Evolutionary conservation across 2,888 invertebrate genomes (phyloP), one percentile per base, ranked within the genome.

Genomic region (Nephrotoma appendiculata): DNA sequence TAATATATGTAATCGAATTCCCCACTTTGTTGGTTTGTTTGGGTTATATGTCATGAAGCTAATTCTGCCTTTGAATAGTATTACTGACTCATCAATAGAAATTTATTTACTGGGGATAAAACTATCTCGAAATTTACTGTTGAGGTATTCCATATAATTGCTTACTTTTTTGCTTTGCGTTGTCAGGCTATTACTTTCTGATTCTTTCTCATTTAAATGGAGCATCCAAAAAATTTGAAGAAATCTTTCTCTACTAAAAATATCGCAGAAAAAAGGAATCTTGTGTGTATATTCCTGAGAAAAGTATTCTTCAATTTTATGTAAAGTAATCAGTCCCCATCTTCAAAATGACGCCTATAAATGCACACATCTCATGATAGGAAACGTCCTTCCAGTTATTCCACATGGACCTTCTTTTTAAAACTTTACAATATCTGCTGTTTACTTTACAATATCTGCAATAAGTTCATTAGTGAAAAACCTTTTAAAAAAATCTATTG

Each of bases 1-100:
- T 87, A 88, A 87, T 87, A 87, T 87, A 88, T 88, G 88, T 57
- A 87, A 48, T 86, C 85, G 12, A 15, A 87, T 88, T 87, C 3
- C 44, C 3, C 3, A 44, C 44, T 44, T 44, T 44, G 44, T 44
- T 44, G 44, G 44, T 44, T 44, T 44, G 2, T 44, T 44, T 44
- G 44, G 44, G 6, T 44, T 44, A 44, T 44, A 9, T 44, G 44
- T 44, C 87, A 86, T 44, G 86, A 86, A 86, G 42, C 71, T 57
- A 57, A 41, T 57, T 7, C 31, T 86, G 57, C 86, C 86, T 86
- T 86, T 86, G 86, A 86, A 86, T 86, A 19, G 7, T 57, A 86
- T 31, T 57, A 57, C 57, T 57, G 86, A n/a, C 41, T 86, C 86
- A 86, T 86, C 45, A 86, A 86, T 57, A 57, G 57, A 57, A 4